These are phyloP conservation scores for Poecile atricapillus DNA, from an alignment of 2,113 vertebrate species.

Conservation along the genomic window DNA sequence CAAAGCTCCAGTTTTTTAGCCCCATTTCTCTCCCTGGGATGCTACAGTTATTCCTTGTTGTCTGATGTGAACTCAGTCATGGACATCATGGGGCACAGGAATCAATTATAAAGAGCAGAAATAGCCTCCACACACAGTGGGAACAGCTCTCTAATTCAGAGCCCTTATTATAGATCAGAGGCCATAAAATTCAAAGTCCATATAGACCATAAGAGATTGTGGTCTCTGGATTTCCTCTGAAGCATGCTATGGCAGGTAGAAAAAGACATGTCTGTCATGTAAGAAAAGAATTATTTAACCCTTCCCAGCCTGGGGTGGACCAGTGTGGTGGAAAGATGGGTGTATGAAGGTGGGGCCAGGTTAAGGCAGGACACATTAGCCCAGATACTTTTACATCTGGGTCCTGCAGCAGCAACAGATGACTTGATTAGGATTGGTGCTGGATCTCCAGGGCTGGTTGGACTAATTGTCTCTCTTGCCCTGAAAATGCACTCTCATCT, in stretches of 20 bases:
- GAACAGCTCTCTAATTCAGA: not conserved
- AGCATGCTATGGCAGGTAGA: not conserved
- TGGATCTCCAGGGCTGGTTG: not conserved
- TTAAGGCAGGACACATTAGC: not conserved
- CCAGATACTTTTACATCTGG: not conserved
- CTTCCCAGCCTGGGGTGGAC: not conserved
- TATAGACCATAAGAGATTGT: not conserved
- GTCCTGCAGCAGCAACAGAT: not conserved
- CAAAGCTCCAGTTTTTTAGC: not conserved
- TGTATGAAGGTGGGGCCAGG: not conserved
- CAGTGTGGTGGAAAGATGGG: not conserved
- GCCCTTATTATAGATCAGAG: conserved; percentile 10
- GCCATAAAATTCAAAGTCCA: not conserved
- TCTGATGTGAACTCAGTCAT: not conserved
- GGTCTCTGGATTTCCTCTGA: not conserved
- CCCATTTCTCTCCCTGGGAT: not conserved
- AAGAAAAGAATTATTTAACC: not conserved
- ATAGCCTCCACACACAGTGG: not conserved
- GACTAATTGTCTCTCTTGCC: not conserved
- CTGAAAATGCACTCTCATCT: not conserved
- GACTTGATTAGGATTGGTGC: not conserved
- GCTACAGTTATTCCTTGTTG: not conserved
- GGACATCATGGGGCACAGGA: not conserved
- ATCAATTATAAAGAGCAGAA: conserved; percentile 9
- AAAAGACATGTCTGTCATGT: not conserved